These are phyloP conservation scores for Molorchus minor DNA, from an alignment of 2,888 invertebrate genomes.

Conservation along the genomic window DNA sequence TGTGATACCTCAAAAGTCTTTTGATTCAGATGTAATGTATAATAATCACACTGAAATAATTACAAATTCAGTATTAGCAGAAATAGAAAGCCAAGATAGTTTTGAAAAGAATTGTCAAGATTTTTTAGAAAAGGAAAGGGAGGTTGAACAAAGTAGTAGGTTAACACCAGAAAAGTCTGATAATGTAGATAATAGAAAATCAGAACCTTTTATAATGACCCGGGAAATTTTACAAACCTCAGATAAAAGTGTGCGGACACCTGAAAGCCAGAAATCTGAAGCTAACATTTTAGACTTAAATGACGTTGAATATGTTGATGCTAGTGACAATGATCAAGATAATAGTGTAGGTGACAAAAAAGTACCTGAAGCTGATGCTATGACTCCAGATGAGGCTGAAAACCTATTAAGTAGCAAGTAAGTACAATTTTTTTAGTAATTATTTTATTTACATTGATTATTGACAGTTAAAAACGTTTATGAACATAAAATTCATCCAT, in stretches of 20 bases:
- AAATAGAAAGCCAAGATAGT: constrained; percentile 58
- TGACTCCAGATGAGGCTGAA: constrained; percentile 90
- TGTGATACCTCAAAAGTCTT: constrained; percentile 55
- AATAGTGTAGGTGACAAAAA: constrained; percentile 55
- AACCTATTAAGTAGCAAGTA: constrained; percentile 86
- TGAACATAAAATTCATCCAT: too few relatives aligned
- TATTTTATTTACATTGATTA: too few relatives aligned
- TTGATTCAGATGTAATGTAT: constrained; percentile 60
- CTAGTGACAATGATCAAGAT: constrained; percentile 64
- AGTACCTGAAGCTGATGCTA: constrained; percentile 65
- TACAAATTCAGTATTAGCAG: constrained; percentile 57
- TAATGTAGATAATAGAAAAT: constrained; percentile 37
- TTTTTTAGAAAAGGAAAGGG: constrained; percentile 67
- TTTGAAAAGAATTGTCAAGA: constrained; percentile 58
- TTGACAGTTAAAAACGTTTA: too few relatives aligned
- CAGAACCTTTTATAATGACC: constrained; percentile 54
- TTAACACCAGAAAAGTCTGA: constrained; percentile 31
- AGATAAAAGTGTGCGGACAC: constrained; percentile 44
- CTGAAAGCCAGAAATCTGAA: constrained; percentile 59
- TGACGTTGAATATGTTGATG: constrained; percentile 68
- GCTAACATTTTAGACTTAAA: constrained; percentile 68
- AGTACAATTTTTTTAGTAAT: constrained; percentile 50
- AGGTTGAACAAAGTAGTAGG: constrained; percentile 43
- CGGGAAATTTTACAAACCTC: constrained; percentile 52
- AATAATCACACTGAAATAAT: constrained; percentile 50